A percentile compares a stretch with the other conserved stretches of the same genome.
These are phyloP conservation scores for Sarcophaga subvicina DNA, from an alignment of 2,888 invertebrate genomes.

Conservation along the genomic window DNA sequence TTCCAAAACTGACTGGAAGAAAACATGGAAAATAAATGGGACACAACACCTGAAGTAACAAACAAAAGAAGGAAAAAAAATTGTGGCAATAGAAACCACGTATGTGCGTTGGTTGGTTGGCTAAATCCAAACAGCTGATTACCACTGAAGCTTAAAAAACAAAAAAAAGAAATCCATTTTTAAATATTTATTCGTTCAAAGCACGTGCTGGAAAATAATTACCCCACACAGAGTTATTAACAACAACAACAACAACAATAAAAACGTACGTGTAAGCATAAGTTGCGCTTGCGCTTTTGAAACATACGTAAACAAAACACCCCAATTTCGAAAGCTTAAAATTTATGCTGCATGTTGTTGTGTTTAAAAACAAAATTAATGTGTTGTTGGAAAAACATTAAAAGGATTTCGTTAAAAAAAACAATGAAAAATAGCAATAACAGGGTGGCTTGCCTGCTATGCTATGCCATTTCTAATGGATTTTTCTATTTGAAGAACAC, in stretches of 20 bases:
- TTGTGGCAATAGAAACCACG: not conserved
- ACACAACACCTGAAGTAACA: constrained; percentile 54
- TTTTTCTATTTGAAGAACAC: not conserved
- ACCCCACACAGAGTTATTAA: constrained; percentile 14
- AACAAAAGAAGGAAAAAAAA: constrained; percentile 16
- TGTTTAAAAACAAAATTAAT: constrained; percentile 25
- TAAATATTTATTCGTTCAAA: not conserved
- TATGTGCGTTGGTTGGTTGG: constrained; percentile 14
- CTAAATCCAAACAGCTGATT: constrained; percentile 37
- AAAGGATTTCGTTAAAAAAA: constrained; percentile 16
- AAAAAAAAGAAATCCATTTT: not conserved
- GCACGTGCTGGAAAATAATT: constrained; percentile 52
- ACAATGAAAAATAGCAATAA: constrained; percentile 2
- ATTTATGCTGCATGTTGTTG: not conserved
- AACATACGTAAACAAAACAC: not conserved
- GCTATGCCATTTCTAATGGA: constrained; percentile 2
- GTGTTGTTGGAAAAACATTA: constrained; percentile 53
- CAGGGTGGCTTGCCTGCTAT: not conserved
- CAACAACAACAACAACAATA: not conserved
- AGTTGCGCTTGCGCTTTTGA: constrained; percentile 49
- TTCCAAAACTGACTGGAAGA: not conserved
- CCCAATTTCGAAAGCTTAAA: constrained; percentile 27
- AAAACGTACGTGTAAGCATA: not conserved
- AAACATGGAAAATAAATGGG: not conserved
- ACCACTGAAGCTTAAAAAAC: constrained; percentile 15